Evolutionary conservation across 2,113 vertebrate species (phyloP).

Genomic region (Bungarus multicinctus): DNA sequence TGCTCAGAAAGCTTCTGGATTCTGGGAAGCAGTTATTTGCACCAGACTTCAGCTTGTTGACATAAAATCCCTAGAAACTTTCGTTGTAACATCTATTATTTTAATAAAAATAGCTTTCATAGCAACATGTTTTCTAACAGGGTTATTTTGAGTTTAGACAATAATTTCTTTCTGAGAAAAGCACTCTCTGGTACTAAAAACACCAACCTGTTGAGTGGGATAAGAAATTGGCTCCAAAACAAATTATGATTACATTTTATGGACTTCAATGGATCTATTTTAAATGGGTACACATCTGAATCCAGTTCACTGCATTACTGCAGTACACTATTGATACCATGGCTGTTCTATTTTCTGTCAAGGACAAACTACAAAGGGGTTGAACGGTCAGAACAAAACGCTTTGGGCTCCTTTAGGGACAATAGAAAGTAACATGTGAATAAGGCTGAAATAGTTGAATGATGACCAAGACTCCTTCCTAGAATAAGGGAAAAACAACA

Average conservation of each 20-base stretch:
- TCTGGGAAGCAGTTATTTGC: background rate
- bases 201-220: background rate
- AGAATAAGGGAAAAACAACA: background rate
- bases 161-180: background rate
- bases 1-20: background rate
- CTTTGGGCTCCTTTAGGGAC: background rate
- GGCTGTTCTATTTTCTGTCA: background rate
- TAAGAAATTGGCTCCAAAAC: background rate
- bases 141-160: background rate
- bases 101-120: background rate
- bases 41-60: background rate
- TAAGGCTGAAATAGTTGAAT: background rate
- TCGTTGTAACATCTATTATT: background rate
- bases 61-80: background rate
- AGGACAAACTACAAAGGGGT: background rate
- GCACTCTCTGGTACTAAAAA: background rate
- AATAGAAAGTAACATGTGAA: background rate
- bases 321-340: background rate
- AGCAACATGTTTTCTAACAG: background rate
- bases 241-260: background rate
- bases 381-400: background rate
- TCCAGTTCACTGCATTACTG: background rate
- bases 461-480: background rate
- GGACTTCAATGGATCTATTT: background rate
- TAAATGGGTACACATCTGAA: background rate